Conservation (phyloP, 2,888 invertebrate species). For the Melipona bicolor region DNA sequence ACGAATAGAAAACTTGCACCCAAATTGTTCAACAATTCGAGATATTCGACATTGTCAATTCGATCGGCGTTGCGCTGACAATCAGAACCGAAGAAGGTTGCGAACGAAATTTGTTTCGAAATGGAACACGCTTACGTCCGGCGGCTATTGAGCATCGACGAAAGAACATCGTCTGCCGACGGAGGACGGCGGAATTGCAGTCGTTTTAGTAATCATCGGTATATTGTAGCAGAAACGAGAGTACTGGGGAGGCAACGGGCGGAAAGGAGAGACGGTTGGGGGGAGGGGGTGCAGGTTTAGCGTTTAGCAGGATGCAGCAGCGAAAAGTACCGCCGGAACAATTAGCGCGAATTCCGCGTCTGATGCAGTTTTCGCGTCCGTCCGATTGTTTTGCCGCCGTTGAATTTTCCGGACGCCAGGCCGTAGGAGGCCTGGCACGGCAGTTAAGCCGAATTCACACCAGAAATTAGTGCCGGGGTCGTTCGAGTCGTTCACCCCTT, state of each 20-base stretch:
- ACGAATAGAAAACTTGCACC: too few relatives aligned
- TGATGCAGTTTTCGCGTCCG: constrained; percentile 80
- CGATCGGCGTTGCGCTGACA: too few relatives aligned
- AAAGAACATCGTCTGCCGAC: neutral
- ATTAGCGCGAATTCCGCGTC: constrained; percentile 77
- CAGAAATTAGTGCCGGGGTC: constrained; percentile 65
- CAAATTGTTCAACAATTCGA: too few relatives aligned
- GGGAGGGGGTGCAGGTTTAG: constrained; percentile 26
- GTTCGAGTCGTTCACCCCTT: constrained; percentile 19
- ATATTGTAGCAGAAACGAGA: constrained; percentile 65
- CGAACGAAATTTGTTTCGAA: neutral
- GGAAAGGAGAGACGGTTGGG: constrained; percentile 19
- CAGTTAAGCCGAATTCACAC: constrained; percentile 75
- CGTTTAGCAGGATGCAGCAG: constrained; percentile 7
- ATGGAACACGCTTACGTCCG: neutral
- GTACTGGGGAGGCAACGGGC: neutral
- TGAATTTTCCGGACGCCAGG: constrained; percentile 58
- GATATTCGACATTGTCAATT: too few relatives aligned
- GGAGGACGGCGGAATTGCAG: constrained; percentile 35
- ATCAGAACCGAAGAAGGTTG: too few relatives aligned
- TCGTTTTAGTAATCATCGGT: constrained; percentile 67
- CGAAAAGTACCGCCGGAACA: constrained; percentile 69
- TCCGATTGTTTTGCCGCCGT: constrained; percentile 76
- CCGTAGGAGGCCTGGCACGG: constrained; percentile 28
- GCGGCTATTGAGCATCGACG: constrained; percentile 1